Base-by-base conservation (phyloP, 2,113 vertebrate species). In the Miniopterus natalensis region DNA sequence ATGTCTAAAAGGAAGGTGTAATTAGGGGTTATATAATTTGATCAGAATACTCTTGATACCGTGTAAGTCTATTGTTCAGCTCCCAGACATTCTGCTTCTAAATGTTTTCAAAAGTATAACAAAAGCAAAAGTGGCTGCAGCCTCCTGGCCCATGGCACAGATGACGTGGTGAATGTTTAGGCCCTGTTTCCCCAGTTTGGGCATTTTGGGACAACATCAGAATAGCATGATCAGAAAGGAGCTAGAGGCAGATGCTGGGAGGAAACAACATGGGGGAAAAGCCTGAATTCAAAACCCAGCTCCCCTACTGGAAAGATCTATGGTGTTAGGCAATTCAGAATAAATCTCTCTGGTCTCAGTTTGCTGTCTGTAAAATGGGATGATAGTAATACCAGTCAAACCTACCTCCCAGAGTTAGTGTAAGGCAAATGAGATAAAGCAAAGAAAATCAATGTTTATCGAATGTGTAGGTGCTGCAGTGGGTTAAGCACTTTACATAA, bases 21-120 rank as follows among this genome's bases (percentile, higher is more conserved):
- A 96, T 81, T 95, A 93, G 61, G 31, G 73, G 57, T 97, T 86
- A 94, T 47, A 55, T 92, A 96, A 95, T 91, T 88, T 84, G 79
- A 96, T 89, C 70, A 95, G 73, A 88, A 77, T 81, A 55, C 59
- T n/a, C 12, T 79, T 66, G 73, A 81, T 90, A 93, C 84, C 53
- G 15, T 25, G 6, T 21, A 93, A 83, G 20, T 83, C 49, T 88
- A 18, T 75, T 29, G 57, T 73, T 88, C 5, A 0, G 51, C 40
- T 91, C 91, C 78, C 73, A 71, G 68, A 93, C n/a, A 42, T 51
- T 74, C 45, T 83, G 40, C 36, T 40, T 78, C 73, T 83, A 3
- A 42, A 25, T 57, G 42, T 55, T 75, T 96, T 51, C 53, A 36
- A 11, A 91, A 42, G 68, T 65, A 17, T 73, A 63, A 29, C 31